phyloP scores from a whole-genome alignment of 1,140 invertebrate species.

The Leptinotarsa undecemlineata region DNA sequence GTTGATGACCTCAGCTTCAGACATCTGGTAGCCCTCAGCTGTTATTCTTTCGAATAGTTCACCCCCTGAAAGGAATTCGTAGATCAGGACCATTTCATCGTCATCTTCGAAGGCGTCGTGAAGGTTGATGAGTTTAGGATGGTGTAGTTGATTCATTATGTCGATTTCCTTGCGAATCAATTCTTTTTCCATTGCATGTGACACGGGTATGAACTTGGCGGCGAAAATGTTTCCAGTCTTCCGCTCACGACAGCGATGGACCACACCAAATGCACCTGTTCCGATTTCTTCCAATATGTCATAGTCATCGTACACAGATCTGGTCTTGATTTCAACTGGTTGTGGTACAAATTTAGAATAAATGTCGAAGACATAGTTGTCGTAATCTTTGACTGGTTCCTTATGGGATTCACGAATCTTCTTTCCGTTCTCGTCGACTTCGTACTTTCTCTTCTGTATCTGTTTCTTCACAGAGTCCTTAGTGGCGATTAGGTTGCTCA shows the following conservation, averaged over 20 bases:
- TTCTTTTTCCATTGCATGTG: slow-evolving; percentile 94
- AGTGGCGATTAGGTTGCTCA: slow-evolving; percentile 78
- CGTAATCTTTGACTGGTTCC: slow-evolving; percentile 89
- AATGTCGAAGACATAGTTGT: slow-evolving; percentile 96
- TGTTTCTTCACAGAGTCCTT: slow-evolving; percentile 82
- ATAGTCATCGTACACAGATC: slow-evolving; percentile 96
- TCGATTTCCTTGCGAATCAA: slow-evolving; percentile 98
- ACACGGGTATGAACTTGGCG: slow-evolving; percentile 98
- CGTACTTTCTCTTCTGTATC: slow-evolving; percentile 75
- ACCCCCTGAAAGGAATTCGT: slow-evolving; percentile 98
- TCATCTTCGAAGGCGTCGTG: slow-evolving; percentile 99
- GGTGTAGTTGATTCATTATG: slow-evolving; percentile 98
- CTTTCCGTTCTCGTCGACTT: slow-evolving; percentile 90
- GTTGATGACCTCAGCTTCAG: slow-evolving; percentile 98
- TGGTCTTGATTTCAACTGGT: slow-evolving; percentile 93
- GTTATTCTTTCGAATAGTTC: slow-evolving; percentile 98
- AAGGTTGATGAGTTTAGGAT: slow-evolving; percentile 95
- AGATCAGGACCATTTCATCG: slow-evolving; percentile 98
- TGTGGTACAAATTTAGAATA: slow-evolving; percentile 97
- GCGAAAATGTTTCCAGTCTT: slow-evolving; percentile 96
- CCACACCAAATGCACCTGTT: slow-evolving; percentile 97
- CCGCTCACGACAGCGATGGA: slow-evolving; percentile 95
- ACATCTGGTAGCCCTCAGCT: slow-evolving; percentile 96
- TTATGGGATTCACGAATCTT: slow-evolving; percentile 89
- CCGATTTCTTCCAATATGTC: slow-evolving; percentile 99